These are phyloP conservation scores for Graphium colonna DNA, from an alignment of 2,888 invertebrate species.

Conservation along the genomic window DNA sequence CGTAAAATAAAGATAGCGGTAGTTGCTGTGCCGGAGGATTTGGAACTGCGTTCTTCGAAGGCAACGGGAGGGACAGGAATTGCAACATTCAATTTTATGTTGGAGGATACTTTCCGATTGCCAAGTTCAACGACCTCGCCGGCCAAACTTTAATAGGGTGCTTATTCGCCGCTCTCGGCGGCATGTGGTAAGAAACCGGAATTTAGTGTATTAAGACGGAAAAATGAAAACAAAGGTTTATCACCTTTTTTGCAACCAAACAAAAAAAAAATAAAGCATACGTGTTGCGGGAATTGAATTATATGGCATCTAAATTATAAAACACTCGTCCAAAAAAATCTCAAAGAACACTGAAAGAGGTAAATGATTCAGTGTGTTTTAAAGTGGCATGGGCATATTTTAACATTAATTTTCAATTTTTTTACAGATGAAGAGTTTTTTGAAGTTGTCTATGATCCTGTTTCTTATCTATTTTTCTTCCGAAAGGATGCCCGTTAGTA, in stretches of 20 bases:
- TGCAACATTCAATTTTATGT: slow-evolving; percentile 50
- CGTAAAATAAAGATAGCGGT: slow-evolving; percentile 55
- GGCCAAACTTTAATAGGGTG: slow-evolving; percentile 28
- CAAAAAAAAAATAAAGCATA: too few relatives aligned
- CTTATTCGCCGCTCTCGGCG: slow-evolving; percentile 29
- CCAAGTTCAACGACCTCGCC: slow-evolving; percentile 46
- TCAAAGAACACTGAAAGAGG: too few relatives aligned
- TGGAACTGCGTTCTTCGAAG: slow-evolving; percentile 54
- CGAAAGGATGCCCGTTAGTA: too few relatives aligned
- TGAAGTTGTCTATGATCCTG: too few relatives aligned
- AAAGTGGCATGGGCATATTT: too few relatives aligned
- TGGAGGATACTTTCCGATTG: slow-evolving; percentile 44
- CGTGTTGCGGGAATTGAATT: neutral
- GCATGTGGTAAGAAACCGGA: slow-evolving; percentile 13
- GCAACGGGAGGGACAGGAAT: slow-evolving; percentile 50
- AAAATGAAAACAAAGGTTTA: slow-evolving; percentile 8
- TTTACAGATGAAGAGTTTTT: too few relatives aligned
- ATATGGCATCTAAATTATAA: too few relatives aligned
- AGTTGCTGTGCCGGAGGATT: slow-evolving; percentile 44
- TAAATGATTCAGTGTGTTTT: too few relatives aligned
- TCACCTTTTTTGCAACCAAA: neutral
- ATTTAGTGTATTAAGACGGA: slow-evolving; percentile 2
- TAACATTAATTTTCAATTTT: too few relatives aligned
- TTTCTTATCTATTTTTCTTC: too few relatives aligned
- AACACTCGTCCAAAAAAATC: too few relatives aligned